These are phyloP conservation scores for Lucinisca nassula DNA, from an alignment of 2,888 invertebrate species.

Conservation along the genomic window DNA sequence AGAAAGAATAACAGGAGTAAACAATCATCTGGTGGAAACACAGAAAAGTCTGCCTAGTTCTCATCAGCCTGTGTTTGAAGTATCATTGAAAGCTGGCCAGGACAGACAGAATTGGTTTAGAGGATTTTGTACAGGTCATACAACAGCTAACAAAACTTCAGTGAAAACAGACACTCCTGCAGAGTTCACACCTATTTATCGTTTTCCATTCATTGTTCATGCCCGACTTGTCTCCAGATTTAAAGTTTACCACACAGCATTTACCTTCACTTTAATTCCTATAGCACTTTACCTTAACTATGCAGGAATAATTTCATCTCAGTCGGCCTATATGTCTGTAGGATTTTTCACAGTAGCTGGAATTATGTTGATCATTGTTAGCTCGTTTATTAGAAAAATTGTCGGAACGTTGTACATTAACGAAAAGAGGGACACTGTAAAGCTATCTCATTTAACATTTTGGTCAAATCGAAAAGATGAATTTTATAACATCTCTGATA, in stretches of 20 bases:
- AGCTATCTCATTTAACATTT: slow-evolving; percentile 56
- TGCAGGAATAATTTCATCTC: background rate
- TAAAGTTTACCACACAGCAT: background rate
- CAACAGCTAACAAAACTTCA: background rate
- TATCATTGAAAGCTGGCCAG: no score
- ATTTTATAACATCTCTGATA: slow-evolving; percentile 20
- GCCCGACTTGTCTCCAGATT: background rate
- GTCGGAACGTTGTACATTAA: slow-evolving; percentile 44
- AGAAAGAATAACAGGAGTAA: no score
- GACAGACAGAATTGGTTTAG: no score
- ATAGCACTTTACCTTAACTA: background rate
- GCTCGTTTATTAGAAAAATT: background rate
- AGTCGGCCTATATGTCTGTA: background rate
- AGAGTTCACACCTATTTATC: background rate
- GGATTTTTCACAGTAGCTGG: background rate
- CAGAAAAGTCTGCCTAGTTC: no score
- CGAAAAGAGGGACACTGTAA: slow-evolving; percentile 18
- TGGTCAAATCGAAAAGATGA: slow-evolving; percentile 42
- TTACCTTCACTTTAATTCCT: background rate
- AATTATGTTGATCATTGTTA: background rate
- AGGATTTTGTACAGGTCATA: background rate
- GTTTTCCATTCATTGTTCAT: background rate
- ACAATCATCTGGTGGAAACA: no score
- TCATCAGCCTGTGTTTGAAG: no score
- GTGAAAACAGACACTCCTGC: background rate